Percentiles rank a stretch among this genome's conserved stretches.
Evolutionary conservation across 2,113 vertebrate genomes (phyloP).

Genomic region (Jaculus jaculus): DNA sequence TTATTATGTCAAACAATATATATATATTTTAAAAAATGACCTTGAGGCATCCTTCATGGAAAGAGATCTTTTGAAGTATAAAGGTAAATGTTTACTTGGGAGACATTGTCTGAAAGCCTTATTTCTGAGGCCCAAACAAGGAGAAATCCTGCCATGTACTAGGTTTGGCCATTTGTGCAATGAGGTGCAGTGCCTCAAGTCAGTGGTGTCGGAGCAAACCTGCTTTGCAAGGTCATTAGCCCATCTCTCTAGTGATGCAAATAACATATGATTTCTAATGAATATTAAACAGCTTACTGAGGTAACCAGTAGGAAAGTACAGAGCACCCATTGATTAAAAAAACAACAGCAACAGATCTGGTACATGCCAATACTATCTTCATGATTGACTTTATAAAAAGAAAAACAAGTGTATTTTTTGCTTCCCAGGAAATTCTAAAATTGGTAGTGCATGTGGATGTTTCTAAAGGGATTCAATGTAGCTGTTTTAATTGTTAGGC

Average conservation of each 20-base stretch:
- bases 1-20: not conserved
- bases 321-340: not conserved
- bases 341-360: no score
- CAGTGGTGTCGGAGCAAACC: fast-evolving
- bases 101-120: not conserved
- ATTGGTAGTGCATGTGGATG: not conserved
- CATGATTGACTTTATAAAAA: not conserved
- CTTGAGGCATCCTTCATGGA: not conserved
- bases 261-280: not conserved
- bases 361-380: not conserved
- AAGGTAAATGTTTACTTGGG: not conserved
- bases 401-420: not conserved
- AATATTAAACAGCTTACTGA: not conserved
- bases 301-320: not conserved
- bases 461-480: not conserved
- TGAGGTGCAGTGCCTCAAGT: not conserved
- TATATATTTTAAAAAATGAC: not conserved
- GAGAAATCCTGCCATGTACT: fast-evolving
- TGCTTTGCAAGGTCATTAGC: not conserved
- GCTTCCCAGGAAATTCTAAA: not conserved
- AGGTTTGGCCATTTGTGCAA: no score
- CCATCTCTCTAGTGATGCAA: not conserved
- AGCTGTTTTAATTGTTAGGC: not conserved
- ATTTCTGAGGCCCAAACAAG: no score
- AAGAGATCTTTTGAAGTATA: not conserved